Conservation (phyloP, 1,140 invertebrate species). For the Nebria ingens region DNA sequence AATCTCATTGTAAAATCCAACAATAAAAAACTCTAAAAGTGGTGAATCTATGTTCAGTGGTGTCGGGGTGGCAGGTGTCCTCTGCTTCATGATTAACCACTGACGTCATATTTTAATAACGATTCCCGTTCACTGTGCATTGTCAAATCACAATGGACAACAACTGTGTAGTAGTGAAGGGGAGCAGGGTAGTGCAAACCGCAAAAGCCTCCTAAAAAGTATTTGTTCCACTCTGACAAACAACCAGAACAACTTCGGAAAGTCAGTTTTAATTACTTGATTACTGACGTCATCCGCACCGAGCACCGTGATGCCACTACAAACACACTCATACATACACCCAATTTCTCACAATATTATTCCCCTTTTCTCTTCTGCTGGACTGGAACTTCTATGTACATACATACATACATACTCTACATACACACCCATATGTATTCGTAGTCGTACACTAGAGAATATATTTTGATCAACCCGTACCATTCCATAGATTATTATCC, state of each 20-base stretch:
- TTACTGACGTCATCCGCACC: constrained; percentile 5
- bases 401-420: background rate
- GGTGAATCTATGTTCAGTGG: background rate
- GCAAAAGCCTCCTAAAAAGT: constrained; percentile 5
- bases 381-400: background rate
- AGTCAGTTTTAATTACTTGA: background rate
- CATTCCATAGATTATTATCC: no score
- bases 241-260: background rate
- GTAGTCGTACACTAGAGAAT: no score
- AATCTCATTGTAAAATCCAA: no score
- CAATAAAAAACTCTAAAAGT: no score
- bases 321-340: no score
- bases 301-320: no score
- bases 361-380: no score
- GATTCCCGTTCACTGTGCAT: constrained; percentile 18
- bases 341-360: no score
- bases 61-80: constrained; percentile 29
- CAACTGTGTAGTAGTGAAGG: constrained; percentile 16
- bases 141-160: constrained; percentile 30
- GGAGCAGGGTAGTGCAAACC: constrained; percentile 4
- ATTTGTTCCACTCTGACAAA: constrained; percentile 3
- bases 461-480: no score
- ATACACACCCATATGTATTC: no score
- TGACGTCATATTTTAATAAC: constrained; percentile 33
- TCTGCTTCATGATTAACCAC: constrained; percentile 29